Percentiles rank a stretch among this genome's conserved stretches.
These are phyloP conservation scores for Macrobrachium rosenbergii DNA, from an alignment of 1,140 invertebrate species.

Conservation along the genomic window DNA sequence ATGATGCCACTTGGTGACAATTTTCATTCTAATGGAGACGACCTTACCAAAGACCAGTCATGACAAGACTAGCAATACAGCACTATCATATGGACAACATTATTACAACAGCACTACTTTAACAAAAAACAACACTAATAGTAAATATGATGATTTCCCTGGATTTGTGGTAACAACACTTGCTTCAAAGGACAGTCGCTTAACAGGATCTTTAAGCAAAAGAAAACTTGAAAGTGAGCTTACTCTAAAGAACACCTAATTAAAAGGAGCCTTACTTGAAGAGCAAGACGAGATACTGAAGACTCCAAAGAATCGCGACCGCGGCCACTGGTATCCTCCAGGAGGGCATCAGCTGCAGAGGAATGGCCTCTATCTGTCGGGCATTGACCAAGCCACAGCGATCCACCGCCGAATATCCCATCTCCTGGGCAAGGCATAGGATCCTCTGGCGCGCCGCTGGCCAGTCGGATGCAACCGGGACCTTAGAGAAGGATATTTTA, in stretches of 20 bases:
- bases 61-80: too few species aligned
- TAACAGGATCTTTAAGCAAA: too few species aligned
- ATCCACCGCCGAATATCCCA: slow-evolving; percentile 36
- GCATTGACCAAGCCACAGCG: slow-evolving; percentile 53
- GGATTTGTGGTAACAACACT: too few species aligned
- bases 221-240: background rate
- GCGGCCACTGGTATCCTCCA: slow-evolving; percentile 55
- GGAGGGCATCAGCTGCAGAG: slow-evolving; percentile 57
- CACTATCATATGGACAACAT: too few species aligned
- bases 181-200: too few species aligned
- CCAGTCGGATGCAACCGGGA: slow-evolving; percentile 46
- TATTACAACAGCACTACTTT: too few species aligned
- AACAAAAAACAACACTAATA: too few species aligned
- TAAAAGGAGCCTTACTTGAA: slow-evolving; percentile 52
- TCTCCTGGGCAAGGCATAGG: slow-evolving; percentile 18
- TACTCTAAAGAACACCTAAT: background rate
- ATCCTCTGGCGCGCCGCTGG: background rate
- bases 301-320: slow-evolving; percentile 38
- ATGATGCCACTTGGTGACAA: too few species aligned
- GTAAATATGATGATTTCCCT: too few species aligned
- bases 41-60: too few species aligned
- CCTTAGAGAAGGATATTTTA: background rate
- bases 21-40: too few species aligned
- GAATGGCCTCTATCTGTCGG: slow-evolving; percentile 64
- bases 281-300: slow-evolving; percentile 57